Evolutionary conservation across 2,797 vertebrate species (phyloP).

Genomic region (Triplophysa bombifrons): DNA sequence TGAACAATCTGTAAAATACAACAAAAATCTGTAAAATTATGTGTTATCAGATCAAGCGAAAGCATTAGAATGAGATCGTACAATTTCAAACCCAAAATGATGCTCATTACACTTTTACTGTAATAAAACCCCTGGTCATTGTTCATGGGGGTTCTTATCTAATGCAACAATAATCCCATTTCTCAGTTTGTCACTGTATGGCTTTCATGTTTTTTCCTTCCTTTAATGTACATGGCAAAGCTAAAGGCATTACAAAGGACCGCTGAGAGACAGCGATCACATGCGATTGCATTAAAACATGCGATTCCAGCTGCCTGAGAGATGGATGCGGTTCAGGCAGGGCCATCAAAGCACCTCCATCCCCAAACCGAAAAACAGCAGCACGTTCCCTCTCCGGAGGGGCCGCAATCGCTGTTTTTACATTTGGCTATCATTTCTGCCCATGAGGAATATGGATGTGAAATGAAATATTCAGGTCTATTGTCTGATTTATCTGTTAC

Average conservation of each 20-base stretch:
- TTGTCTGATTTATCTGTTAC: slow-evolving; percentile 90
- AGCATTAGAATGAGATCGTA: no score
- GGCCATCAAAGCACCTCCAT: slow-evolving; percentile 74
- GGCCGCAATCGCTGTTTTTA: slow-evolving; percentile 81
- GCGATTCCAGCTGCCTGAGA: slow-evolving; percentile 79
- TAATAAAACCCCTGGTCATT: no score
- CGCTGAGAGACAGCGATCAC: slow-evolving; percentile 53
- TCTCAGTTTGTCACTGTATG: not conserved
- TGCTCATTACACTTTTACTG: no score
- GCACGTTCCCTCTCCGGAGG: slow-evolving; percentile 81
- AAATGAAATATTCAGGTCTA: slow-evolving; percentile 87
- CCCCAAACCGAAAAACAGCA: slow-evolving; percentile 80
- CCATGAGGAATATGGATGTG: slow-evolving; percentile 87
- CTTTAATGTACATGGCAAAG: slow-evolving; percentile 50
- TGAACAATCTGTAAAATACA: no score
- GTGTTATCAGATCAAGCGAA: no score
- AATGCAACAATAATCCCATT: no score
- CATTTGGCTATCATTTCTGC: slow-evolving; percentile 82
- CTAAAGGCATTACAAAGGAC: slow-evolving; percentile 59
- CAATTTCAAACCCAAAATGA: no score
- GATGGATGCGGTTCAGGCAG: slow-evolving; percentile 77
- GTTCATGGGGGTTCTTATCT: no score
- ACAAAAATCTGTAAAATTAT: no score
- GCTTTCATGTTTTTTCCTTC: slow-evolving; percentile 1
- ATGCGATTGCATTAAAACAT: slow-evolving; percentile 73